A percentile compares a stretch with the other conserved stretches of the same genome.
Conservation (phyloP, 2,888 invertebrate species). For the Thalpophila matura region DNA sequence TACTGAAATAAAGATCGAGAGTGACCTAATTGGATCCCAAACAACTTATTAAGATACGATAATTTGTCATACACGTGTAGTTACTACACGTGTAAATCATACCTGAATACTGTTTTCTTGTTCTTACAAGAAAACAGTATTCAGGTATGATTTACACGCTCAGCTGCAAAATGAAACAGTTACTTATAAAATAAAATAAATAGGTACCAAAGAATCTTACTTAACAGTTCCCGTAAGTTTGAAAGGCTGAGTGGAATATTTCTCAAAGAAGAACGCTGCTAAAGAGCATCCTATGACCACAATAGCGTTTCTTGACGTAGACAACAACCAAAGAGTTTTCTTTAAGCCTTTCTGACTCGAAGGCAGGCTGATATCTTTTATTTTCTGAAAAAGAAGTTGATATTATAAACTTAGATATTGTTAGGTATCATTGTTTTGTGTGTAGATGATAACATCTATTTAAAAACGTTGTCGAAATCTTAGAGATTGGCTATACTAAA, state of each 20-base stretch:
- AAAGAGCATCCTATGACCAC: conserved; percentile 94
- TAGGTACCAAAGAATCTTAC: conserved; percentile 72
- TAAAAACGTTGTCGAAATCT: too few species aligned
- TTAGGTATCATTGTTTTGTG: neutral
- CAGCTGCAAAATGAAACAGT: neutral
- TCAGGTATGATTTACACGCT: too few species aligned
- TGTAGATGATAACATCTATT: too few species aligned
- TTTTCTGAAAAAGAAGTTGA: conserved; percentile 90
- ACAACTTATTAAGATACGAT: too few species aligned
- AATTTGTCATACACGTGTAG: too few species aligned
- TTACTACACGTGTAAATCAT: too few species aligned
- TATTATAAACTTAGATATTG: neutral
- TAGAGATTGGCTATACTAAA: neutral
- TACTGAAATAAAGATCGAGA: too few species aligned
- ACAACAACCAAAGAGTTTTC: conserved; percentile 94
- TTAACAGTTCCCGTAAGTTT: conserved; percentile 94
- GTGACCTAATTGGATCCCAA: too few species aligned
- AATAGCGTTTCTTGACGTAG: conserved; percentile 96
- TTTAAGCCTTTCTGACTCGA: conserved; percentile 79
- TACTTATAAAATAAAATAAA: neutral
- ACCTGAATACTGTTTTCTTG: too few species aligned
- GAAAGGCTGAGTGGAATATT: conserved; percentile 91
- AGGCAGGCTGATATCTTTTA: conserved; percentile 92
- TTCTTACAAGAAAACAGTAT: too few species aligned
- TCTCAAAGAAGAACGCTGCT: conserved; percentile 92